A percentile compares a stretch with the other conserved stretches of the same genome.
Conservation (phyloP, 2,888 invertebrate genomes). For the Epinotia demarniana region DNA sequence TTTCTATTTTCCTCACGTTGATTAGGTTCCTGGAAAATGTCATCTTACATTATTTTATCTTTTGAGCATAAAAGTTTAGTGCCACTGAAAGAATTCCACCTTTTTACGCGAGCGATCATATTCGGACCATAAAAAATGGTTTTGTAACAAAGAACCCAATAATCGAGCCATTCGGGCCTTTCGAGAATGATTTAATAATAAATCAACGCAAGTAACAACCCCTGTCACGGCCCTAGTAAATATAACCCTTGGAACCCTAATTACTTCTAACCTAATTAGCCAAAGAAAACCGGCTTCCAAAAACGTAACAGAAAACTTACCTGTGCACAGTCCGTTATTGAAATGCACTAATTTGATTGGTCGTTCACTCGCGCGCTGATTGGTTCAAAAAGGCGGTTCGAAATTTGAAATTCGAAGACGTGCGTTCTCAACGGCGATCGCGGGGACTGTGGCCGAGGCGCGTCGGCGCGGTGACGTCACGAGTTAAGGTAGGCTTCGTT, state of each 20-base stretch:
- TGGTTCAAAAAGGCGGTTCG: slow-evolving; percentile 46
- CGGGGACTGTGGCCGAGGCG: slow-evolving; percentile 66
- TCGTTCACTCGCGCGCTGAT: slow-evolving; percentile 32
- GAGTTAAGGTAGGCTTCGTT: slow-evolving; percentile 30
- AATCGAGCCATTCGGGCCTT: slow-evolving; percentile 28
- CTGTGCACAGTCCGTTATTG: slow-evolving; percentile 40
- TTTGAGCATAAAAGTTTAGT: slow-evolving; percentile 1
- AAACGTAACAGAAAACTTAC: slow-evolving; percentile 38
- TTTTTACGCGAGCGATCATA: slow-evolving; percentile 19
- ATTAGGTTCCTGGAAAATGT: background rate
- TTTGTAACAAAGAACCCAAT: slow-evolving; percentile 32
- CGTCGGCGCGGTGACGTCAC: slow-evolving; percentile 45
- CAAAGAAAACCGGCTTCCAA: slow-evolving; percentile 44
- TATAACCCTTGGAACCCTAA: slow-evolving; percentile 63
- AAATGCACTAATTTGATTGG: slow-evolving; percentile 44
- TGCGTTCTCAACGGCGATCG: slow-evolving; percentile 60
- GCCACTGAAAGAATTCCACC: background rate
- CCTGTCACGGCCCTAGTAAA: slow-evolving; percentile 53
- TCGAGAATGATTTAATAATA: slow-evolving; percentile 44
- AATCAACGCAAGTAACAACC: slow-evolving; percentile 34
- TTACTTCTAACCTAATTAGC: slow-evolving; percentile 79
- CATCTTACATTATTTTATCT: background rate
- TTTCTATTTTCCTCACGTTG: background rate
- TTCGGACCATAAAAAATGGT: slow-evolving; percentile 12
- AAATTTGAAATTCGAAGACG: slow-evolving; percentile 52